phyloP scores from a whole-genome alignment of 1,140 invertebrate species.

The Meteorus sp. region DNA sequence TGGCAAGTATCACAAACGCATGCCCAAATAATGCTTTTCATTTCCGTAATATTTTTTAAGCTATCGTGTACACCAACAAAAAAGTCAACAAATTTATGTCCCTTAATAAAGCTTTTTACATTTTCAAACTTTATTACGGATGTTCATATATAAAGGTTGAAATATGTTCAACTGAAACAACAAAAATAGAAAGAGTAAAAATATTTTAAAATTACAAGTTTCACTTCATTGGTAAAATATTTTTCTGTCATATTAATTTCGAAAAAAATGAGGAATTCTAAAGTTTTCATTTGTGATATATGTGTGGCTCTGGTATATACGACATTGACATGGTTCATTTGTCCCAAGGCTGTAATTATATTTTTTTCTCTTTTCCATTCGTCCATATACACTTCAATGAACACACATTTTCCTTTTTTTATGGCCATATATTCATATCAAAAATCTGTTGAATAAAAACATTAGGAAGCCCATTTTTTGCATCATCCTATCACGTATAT shows the following conservation, averaged over 20 bases:
- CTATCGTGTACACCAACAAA: slow-evolving; percentile 56
- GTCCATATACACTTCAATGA: no score
- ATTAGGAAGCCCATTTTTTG: no score
- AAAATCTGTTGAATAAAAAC: no score
- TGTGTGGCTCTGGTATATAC: background rate
- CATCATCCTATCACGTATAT: no score
- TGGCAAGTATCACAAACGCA: slow-evolving; percentile 38
- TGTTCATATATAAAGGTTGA: background rate
- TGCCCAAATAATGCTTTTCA: slow-evolving; percentile 50
- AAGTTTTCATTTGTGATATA: background rate
- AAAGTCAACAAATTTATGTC: slow-evolving; percentile 51
- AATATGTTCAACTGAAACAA: background rate
- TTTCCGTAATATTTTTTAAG: slow-evolving; percentile 58
- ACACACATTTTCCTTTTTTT: no score
- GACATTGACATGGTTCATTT: slow-evolving; percentile 10
- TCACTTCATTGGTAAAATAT: background rate
- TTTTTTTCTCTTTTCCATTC: background rate
- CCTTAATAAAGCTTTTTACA: slow-evolving; percentile 49
- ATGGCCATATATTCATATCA: no score
- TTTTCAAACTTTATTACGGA: slow-evolving; percentile 13
- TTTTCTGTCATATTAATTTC: background rate
- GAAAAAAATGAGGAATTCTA: background rate
- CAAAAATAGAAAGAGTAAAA: background rate
- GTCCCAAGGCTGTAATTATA: background rate
- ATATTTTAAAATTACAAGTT: slow-evolving; percentile 3